Evolutionary conservation across 2,113 vertebrate genomes (phyloP).

Genomic region (Percina caprodes): DNA sequence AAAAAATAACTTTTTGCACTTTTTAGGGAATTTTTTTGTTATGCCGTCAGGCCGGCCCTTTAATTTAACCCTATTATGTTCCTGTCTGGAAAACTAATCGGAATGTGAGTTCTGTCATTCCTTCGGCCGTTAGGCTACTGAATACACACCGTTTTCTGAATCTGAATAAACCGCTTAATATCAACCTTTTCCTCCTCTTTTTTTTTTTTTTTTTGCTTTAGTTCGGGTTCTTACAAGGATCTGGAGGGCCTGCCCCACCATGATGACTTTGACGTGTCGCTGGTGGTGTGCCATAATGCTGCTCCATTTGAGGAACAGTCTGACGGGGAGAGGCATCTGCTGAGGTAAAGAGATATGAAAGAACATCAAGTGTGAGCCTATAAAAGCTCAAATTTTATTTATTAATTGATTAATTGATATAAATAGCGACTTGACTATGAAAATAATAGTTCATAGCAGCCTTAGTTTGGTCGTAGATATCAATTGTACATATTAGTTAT

Average conservation of each 20-base stretch:
- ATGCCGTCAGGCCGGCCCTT: too few relatives aligned
- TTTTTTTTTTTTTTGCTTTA: constrained; percentile 62
- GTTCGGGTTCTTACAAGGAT: constrained; percentile 96
- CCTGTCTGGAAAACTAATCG: too few relatives aligned
- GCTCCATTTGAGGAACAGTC: constrained; percentile 96
- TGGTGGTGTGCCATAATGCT: constrained; percentile 95
- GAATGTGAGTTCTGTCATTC: too few relatives aligned
- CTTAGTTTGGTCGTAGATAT: not conserved
- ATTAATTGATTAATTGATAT: not conserved
- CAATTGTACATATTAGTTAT: not conserved
- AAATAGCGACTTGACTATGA: not conserved
- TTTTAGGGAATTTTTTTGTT: too few relatives aligned
- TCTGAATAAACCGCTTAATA: not conserved
- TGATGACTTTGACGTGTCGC: constrained; percentile 97
- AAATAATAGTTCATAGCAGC: not conserved
- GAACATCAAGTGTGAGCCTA: not conserved
- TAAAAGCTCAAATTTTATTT: not conserved
- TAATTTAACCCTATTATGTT: too few relatives aligned
- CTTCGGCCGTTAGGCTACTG: too few relatives aligned
- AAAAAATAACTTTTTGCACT: too few relatives aligned
- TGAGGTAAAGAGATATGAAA: constrained; percentile 84
- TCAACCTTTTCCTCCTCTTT: not conserved
- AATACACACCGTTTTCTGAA: too few relatives aligned
- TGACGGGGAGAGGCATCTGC: constrained; percentile 92
- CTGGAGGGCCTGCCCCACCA: constrained; percentile 94